These are phyloP conservation scores for Sarcophaga caerulescens DNA, from an alignment of 2,888 invertebrate species.

Conservation along the genomic window DNA sequence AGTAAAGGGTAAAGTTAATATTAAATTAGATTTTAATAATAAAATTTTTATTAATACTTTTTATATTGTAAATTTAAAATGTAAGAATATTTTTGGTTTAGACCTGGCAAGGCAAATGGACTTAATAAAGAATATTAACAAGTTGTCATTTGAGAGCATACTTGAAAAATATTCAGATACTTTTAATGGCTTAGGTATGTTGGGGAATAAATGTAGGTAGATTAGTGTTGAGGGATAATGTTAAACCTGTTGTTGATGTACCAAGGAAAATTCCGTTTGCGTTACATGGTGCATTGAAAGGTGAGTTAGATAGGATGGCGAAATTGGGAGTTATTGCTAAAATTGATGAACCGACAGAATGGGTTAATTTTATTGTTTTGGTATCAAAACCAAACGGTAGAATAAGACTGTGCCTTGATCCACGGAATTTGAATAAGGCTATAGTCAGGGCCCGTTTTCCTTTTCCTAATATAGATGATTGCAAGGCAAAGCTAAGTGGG, in stretches of 20 bases:
- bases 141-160: constrained; percentile 22
- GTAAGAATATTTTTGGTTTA: background rate
- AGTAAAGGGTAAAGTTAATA: constrained; percentile 15
- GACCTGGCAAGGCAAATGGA: constrained; percentile 27
- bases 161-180: constrained; percentile 47
- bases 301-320: constrained; percentile 49
- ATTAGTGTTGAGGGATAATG: constrained; percentile 33
- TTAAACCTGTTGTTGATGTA: constrained; percentile 27
- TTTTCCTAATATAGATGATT: constrained; percentile 58
- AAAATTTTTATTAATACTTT: constrained; percentile 27
- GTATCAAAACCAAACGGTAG: constrained; percentile 60
- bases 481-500: constrained; percentile 47
- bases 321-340: constrained; percentile 19
- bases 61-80: constrained; percentile 45
- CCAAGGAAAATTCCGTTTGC: constrained; percentile 53
- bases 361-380: constrained; percentile 53
- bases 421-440: constrained; percentile 64
- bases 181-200: constrained; percentile 46
- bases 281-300: constrained; percentile 42
- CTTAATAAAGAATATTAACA: constrained; percentile 33
- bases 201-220: constrained; percentile 45
- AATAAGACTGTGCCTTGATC: constrained; percentile 65
- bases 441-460: constrained; percentile 53
- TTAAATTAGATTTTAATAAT: constrained; percentile 27
- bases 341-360: constrained; percentile 24